Evolutionary conservation across 2,797 vertebrate genomes (phyloP).

Genomic region (Clarias platycephalus): DNA sequence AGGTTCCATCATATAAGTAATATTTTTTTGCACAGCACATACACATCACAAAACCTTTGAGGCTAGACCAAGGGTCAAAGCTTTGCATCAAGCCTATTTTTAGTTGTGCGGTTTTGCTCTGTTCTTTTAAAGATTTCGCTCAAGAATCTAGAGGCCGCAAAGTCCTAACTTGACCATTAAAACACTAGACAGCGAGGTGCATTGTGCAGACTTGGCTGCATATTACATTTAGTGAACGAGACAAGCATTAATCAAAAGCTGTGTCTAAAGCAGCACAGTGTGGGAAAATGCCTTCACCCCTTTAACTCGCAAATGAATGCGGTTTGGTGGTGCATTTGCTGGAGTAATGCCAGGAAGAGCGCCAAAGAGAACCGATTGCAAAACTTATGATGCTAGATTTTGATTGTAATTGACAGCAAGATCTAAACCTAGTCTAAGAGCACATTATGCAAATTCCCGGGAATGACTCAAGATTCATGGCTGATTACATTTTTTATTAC

Average conservation of each 20-base stretch:
- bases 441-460: not conserved
- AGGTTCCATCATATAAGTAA: not conserved
- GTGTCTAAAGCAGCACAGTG: not conserved
- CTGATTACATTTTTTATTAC: not conserved
- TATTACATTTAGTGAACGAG: not conserved
- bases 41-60: not conserved
- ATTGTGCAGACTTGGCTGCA: not conserved
- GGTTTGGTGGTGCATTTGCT: conserved; percentile 4
- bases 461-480: too few relatives aligned
- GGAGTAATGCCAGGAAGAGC: not conserved
- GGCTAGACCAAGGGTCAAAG: not conserved
- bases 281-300: not conserved
- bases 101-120: not conserved
- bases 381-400: not conserved
- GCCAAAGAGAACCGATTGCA: not conserved
- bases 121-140: not conserved
- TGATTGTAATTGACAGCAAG: not conserved
- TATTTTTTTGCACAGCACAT: not conserved
- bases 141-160: not conserved
- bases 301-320: conserved; percentile 6
- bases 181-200: not conserved
- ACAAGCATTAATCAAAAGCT: not conserved
- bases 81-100: not conserved
- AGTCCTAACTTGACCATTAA: too few relatives aligned
- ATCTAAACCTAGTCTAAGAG: not conserved